Evolutionary conservation across 2,113 vertebrate genomes (phyloP), one percentile per base, ranked within the genome.

Genomic region (Tachycineta bicolor): DNA sequence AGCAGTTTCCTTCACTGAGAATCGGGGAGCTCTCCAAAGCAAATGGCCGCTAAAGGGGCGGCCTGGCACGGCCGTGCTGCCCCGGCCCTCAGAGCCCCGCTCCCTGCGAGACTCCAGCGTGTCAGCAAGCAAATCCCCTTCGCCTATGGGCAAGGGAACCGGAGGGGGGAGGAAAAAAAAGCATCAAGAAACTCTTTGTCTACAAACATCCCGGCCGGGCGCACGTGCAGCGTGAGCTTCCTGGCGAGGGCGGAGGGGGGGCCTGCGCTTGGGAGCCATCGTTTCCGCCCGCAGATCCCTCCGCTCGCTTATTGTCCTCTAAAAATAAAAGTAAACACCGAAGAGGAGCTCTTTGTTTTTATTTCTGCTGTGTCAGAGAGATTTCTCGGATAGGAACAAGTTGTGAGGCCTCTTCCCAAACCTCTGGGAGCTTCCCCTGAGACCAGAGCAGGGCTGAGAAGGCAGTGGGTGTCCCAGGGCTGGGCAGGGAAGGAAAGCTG

Each of bases 171-270:
- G 37, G 41, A 41, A 63, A 67, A 68, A 84, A 83, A 46, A 44
- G 59, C 89, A 97, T 96, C 96, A 97, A 97, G 94, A 92, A 97
- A 93, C 14, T 59, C 94, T 97, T 97, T 96, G 94, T 96, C 74
- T 95, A 9, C 58, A 59, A 81, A 64, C 44, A 89, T 87, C 83
- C 86, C 85, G 47, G 77, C 5, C 31, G 0, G 92, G 83, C 1
- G 21, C 94, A 97, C 87, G 75, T 93, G 95, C 90, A 78, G 92
- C 43, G 2, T 14, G 85, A 8, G 41, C 94, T 96, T 96, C 95
- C 95, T 78, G 94, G 68, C 6, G 5, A 79, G 74, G 70, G 60
- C 2, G 22, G 74, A 58, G 92, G 73, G 94, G 85, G 65, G 56
- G 70, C 68, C 91, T 78, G 77, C 9, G 37, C 82, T 62, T 62